A percentile compares a stretch with the other conserved stretches of the same genome.
phyloP scores from a whole-genome alignment of 2,888 invertebrate species.

The Sphaerophoria taeniata region DNA sequence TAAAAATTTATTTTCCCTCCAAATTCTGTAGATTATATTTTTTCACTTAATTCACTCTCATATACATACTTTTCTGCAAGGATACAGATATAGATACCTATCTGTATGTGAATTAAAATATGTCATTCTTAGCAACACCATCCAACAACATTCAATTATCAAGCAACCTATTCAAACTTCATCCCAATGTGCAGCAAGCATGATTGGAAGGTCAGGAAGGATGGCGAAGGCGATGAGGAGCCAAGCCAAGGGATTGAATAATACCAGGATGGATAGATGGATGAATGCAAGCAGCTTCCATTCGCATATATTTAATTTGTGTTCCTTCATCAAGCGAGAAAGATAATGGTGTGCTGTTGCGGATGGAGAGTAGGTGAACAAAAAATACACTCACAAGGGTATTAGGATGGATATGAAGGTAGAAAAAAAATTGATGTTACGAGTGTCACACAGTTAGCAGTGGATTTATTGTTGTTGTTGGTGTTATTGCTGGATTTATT shows the following conservation, averaged over 20 bases:
- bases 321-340: constrained; percentile 45
- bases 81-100: not conserved
- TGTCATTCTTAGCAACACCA: constrained; percentile 41
- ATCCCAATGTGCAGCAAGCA: not conserved
- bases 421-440: constrained; percentile 69
- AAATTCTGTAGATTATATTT: constrained; percentile 30
- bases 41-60: not conserved
- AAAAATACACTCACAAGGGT: constrained; percentile 39
- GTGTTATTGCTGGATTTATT: constrained; percentile 33
- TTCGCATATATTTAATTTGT: constrained; percentile 57
- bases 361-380: constrained; percentile 59
- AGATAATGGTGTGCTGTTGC: constrained; percentile 31
- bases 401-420: constrained; percentile 7
- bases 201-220: not conserved
- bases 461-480: constrained; percentile 32
- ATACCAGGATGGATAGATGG: not conserved
- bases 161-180: constrained; percentile 37
- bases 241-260: constrained; percentile 11
- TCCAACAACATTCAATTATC: constrained; percentile 17
- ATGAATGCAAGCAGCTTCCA: not conserved
- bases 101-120: constrained; percentile 48
- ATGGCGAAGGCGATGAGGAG: not conserved
- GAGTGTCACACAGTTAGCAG: constrained; percentile 74
- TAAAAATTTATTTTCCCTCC: constrained; percentile 69
- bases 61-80: not conserved